Evolutionary conservation across 2,888 invertebrate genomes (phyloP).

Genomic region (Lepas anatifera): DNA sequence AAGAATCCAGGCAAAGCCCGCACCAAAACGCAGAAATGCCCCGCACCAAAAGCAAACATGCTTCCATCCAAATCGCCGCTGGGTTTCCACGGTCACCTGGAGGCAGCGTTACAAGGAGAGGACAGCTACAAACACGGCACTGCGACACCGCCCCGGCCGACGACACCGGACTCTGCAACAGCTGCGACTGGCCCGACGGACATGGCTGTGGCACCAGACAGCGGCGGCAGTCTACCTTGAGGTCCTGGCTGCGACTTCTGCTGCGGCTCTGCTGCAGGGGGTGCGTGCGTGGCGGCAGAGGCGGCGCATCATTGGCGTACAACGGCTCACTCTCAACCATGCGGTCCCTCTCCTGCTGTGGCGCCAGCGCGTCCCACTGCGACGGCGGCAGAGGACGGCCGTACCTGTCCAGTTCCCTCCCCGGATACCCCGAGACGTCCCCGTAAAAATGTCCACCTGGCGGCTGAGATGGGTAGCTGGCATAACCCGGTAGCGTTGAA

Average conservation of each 20-base stretch:
- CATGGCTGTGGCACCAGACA: too few relatives aligned
- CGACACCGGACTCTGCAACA: too few relatives aligned
- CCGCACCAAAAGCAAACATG: too few relatives aligned
- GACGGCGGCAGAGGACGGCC: not conserved
- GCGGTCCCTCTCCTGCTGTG: not conserved
- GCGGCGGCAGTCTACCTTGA: not conserved
- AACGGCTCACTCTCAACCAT: too few relatives aligned
- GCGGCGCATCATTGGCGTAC: not conserved
- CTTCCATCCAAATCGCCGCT: too few relatives aligned
- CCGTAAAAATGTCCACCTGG: constrained; percentile 17
- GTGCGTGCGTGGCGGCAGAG: constrained; percentile 7
- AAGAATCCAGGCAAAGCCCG: too few relatives aligned
- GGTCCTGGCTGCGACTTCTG: not conserved
- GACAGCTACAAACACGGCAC: not conserved
- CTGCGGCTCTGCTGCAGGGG: constrained; percentile 9
- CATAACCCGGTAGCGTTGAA: too few relatives aligned
- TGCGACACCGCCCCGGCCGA: too few relatives aligned
- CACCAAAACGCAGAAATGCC: too few relatives aligned
- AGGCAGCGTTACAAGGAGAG: too few relatives aligned
- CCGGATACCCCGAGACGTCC: constrained; percentile 17
- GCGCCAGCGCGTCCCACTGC: not conserved
- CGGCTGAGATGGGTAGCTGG: constrained; percentile 15
- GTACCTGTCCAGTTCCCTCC: not conserved
- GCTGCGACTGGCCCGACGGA: too few relatives aligned
- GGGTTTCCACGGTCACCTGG: too few relatives aligned